Conservation (phyloP, 2,113 vertebrate genomes). For the Tachycineta bicolor region DNA sequence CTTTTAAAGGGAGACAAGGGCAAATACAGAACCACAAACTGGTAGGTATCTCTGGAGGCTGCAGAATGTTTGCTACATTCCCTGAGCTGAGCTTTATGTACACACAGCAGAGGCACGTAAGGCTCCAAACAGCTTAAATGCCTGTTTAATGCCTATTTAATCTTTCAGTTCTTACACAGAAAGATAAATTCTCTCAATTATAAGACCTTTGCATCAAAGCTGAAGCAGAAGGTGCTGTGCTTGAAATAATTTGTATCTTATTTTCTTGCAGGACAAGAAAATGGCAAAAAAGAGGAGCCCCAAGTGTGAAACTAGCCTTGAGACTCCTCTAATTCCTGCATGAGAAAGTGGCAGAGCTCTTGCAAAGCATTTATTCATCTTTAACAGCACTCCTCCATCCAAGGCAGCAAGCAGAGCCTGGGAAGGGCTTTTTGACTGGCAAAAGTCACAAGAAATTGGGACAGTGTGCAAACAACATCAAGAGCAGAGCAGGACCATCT, state of each 20-base stretch:
- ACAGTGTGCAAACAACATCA: background rate
- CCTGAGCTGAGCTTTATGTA: background rate
- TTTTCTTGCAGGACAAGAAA: background rate
- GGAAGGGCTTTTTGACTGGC: background rate
- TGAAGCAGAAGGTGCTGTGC: background rate
- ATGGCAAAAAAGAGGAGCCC: background rate
- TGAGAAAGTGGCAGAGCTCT: background rate
- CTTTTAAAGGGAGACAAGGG: background rate
- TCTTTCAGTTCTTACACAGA: background rate
- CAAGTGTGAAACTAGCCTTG: background rate
- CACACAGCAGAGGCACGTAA: rapidly evolving
- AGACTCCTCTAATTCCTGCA: background rate
- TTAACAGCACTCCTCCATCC: background rate
- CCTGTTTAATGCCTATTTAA: background rate
- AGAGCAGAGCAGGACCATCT: background rate
- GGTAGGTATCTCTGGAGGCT: background rate
- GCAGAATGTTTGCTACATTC: background rate
- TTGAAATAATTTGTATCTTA: background rate
- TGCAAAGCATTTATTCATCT: background rate
- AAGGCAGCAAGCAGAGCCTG: background rate
- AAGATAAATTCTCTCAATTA: background rate
- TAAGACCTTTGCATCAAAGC: background rate
- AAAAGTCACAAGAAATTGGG: background rate
- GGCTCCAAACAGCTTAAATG: background rate
- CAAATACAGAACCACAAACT: background rate